Evolutionary conservation across 2,888 invertebrate genomes (phyloP).

Genomic region (Sarcophaga caerulescens): DNA sequence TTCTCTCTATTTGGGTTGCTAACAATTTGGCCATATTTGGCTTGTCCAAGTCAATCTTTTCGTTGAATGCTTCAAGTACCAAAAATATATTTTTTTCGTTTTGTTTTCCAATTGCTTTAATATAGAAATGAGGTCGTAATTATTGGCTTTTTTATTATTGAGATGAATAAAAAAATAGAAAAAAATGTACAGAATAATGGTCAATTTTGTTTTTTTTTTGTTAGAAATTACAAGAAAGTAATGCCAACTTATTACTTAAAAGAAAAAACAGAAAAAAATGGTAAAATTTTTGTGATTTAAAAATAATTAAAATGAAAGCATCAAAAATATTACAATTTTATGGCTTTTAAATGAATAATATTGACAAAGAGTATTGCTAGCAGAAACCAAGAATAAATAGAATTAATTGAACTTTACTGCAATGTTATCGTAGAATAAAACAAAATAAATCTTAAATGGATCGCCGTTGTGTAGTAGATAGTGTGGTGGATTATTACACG

Average conservation of each 20-base stretch:
- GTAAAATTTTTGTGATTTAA: background rate
- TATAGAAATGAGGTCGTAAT: background rate
- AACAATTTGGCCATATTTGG: slow-evolving; percentile 31
- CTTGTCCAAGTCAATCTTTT: background rate
- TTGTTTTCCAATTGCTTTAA: background rate
- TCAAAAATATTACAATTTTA: background rate
- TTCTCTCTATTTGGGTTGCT: slow-evolving; percentile 49
- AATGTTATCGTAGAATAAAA: too few relatives aligned
- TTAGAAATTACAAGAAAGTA: background rate
- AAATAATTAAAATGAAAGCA: background rate
- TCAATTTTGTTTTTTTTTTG: background rate
- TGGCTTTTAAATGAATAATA: background rate
- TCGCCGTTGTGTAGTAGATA: too few relatives aligned
- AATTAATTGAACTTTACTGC: too few relatives aligned
- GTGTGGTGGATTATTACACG: too few relatives aligned
- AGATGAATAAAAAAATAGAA: background rate
- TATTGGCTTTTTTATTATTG: background rate
- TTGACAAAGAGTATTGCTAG: background rate
- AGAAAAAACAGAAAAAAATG: background rate
- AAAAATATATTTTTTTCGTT: background rate
- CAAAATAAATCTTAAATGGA: too few relatives aligned
- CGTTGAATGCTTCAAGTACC: background rate
- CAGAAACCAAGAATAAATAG: too few relatives aligned
- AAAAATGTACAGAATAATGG: background rate
- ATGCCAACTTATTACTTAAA: background rate